Conservation (phyloP, 2,113 vertebrate genomes). For the Cheilinus undulatus region DNA sequence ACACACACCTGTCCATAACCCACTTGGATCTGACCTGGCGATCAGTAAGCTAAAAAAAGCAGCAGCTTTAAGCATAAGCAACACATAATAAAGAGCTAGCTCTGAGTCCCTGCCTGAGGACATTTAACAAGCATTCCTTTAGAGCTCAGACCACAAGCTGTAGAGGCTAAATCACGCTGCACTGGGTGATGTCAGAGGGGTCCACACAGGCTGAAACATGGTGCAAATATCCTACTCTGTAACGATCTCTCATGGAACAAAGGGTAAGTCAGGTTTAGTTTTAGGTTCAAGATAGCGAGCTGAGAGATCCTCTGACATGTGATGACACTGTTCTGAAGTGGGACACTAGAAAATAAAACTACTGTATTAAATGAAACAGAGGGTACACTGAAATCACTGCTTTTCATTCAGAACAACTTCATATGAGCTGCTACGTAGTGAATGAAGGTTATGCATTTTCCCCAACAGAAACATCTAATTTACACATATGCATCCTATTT, state of each 20-base stretch:
- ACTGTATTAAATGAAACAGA: too few relatives aligned
- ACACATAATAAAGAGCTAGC: not conserved
- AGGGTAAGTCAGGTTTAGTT: constrained; percentile 23
- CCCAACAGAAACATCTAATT: constrained; percentile 22
- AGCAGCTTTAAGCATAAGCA: constrained; percentile 33
- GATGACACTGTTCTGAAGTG: not conserved
- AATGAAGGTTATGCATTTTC: not conserved
- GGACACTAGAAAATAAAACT: constrained; percentile 15
- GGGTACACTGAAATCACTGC: constrained; percentile 18
- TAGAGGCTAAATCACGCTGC: constrained; percentile 40
- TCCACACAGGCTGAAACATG: constrained; percentile 17
- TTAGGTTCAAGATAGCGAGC: constrained; percentile 25
- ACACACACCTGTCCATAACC: constrained; percentile 65
- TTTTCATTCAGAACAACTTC: not conserved
- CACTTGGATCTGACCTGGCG: constrained; percentile 58
- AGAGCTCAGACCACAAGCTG: constrained; percentile 32
- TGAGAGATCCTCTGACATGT: constrained; percentile 35
- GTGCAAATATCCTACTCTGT: constrained; percentile 12
- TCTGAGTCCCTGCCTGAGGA: constrained; percentile 24
- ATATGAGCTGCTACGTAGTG: too few relatives aligned
- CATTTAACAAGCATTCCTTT: constrained; percentile 11
- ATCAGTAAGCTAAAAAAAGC: constrained; percentile 47
- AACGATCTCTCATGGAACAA: constrained; percentile 12
- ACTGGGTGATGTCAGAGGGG: constrained; percentile 13
- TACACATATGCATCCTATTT: too few relatives aligned